These are phyloP conservation scores for Ormia ochracea DNA, from an alignment of 2,888 invertebrate species.

Conservation along the genomic window DNA sequence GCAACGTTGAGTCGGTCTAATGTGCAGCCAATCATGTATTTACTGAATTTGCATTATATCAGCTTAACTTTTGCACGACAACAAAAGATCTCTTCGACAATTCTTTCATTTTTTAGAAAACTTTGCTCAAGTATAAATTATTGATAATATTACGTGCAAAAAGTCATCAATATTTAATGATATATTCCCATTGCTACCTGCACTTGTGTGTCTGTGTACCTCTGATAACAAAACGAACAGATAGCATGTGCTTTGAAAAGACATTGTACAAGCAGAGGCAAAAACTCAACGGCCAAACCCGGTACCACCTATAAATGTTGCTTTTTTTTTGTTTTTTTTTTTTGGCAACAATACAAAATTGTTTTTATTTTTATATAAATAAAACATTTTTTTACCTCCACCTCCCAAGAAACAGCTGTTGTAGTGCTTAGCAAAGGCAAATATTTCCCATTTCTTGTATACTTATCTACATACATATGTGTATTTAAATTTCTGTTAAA, in stretches of 20 bases:
- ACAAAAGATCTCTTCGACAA: neutral
- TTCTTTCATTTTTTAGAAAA: neutral
- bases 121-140: neutral
- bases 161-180: neutral
- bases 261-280: neutral
- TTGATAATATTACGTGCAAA: constrained; percentile 24
- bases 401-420: constrained; percentile 15
- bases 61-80: neutral
- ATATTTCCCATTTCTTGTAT: neutral
- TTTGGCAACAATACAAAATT: constrained; percentile 13
- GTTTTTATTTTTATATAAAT: neutral
- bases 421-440: neutral
- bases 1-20: no score
- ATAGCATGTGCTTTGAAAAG: neutral
- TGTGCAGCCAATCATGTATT: no score
- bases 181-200: neutral
- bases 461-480: neutral
- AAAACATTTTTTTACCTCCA: neutral
- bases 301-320: neutral
- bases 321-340: no score
- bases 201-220: neutral
- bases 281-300: neutral
- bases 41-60: neutral
- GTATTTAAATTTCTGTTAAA: no score
- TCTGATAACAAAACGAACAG: neutral